A percentile compares a stretch with the other conserved stretches of the same genome.
phyloP scores from a whole-genome alignment of 2,888 invertebrate species.

The Lasius fuliginosus region DNA sequence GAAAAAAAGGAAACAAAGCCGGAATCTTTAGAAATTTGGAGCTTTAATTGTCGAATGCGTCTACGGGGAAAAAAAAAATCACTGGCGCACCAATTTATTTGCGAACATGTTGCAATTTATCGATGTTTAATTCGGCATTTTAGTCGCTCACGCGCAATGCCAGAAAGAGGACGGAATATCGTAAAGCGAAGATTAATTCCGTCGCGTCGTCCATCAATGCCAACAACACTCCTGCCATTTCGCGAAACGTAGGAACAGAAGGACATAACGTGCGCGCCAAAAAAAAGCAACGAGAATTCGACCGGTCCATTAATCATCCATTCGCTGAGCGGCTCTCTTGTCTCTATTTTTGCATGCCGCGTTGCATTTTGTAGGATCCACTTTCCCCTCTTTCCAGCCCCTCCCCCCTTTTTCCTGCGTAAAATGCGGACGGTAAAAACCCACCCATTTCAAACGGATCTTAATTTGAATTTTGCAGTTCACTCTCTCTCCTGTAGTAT shows the following conservation, averaged over 20 bases:
- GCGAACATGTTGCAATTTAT: conserved; percentile 39
- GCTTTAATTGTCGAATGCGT: background rate
- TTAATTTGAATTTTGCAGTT: background rate
- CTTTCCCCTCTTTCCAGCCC: too few relatives aligned
- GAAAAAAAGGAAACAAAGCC: background rate
- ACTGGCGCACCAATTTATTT: conserved; percentile 12
- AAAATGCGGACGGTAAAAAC: background rate
- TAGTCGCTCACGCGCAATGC: background rate
- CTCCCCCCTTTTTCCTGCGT: too few relatives aligned
- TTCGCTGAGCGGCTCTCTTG: conserved; percentile 55
- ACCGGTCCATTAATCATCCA: conserved; percentile 69
- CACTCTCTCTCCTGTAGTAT: background rate
- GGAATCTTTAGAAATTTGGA: background rate
- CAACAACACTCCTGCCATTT: conserved; percentile 73
- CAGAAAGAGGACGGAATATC: conserved; percentile 46
- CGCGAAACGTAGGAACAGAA: conserved; percentile 69
- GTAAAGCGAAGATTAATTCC: conserved; percentile 72
- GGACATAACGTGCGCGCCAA: conserved; percentile 52
- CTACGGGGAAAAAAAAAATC: background rate
- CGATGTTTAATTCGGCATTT: conserved; percentile 57
- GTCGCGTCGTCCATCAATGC: conserved; percentile 77
- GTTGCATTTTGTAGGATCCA: conserved; percentile 13
- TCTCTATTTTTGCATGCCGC: conserved; percentile 31
- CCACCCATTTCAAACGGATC: background rate
- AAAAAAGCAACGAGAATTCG: conserved; percentile 66